Conservation (phyloP, 2,797 vertebrate species). For the Setipinna tenuifilis region DNA sequence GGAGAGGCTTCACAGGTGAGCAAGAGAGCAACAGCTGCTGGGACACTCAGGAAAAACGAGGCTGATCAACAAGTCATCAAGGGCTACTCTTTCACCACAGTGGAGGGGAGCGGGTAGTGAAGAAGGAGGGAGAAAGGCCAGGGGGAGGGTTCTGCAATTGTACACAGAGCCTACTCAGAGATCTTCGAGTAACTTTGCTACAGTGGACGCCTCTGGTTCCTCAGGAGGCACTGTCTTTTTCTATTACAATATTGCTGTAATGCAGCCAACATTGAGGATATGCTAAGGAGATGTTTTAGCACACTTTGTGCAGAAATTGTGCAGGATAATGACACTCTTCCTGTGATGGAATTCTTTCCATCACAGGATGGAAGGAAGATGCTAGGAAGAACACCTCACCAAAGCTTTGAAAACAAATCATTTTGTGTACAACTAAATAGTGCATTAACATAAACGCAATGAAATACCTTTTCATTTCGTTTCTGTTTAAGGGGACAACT, state of each 20-base stretch:
- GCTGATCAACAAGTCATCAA: slow-evolving; percentile 12
- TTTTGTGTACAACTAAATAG: not conserved
- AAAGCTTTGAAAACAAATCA: not conserved
- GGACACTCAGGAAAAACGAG: not conserved
- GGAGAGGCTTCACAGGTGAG: not conserved
- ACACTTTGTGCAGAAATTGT: not conserved
- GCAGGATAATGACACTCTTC: not conserved
- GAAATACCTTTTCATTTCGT: too few relatives aligned
- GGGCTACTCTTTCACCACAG: not conserved
- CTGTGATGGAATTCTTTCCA: too few relatives aligned
- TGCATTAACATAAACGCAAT: not conserved
- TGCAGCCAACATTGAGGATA: not conserved
- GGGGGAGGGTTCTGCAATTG: not conserved
- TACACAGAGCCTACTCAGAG: not conserved
- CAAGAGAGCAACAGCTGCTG: not conserved
- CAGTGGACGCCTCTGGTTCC: slow-evolving; percentile 3
- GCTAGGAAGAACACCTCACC: not conserved
- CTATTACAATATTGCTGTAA: not conserved
- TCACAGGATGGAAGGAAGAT: too few relatives aligned
- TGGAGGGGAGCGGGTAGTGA: not conserved
- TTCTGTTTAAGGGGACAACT: not conserved
- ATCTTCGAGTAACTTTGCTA: not conserved
- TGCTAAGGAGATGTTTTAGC: not conserved
- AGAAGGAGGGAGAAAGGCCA: not conserved
- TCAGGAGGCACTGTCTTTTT: not conserved